These are phyloP conservation scores for Nomada hirtipes DNA, from an alignment of 2,888 invertebrate genomes.

Conservation along the genomic window DNA sequence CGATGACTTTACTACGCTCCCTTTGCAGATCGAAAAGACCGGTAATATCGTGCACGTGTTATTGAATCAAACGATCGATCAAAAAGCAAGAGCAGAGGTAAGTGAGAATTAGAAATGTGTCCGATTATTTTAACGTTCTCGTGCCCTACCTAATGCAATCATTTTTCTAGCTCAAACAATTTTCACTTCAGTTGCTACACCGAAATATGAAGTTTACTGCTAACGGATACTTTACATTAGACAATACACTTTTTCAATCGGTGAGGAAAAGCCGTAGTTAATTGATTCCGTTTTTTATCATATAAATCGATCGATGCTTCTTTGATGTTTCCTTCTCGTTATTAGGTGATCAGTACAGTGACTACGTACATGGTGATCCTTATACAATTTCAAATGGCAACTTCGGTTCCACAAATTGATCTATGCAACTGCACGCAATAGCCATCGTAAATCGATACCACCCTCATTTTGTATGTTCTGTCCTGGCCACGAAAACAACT, in stretches of 20 bases:
- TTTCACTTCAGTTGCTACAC: conserved; percentile 76
- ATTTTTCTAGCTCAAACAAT: conserved; percentile 74
- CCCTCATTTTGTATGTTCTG: background rate
- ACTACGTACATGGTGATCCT: conserved; percentile 73
- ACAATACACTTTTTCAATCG: conserved; percentile 76
- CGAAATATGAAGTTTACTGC: conserved; percentile 75
- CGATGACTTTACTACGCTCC: background rate
- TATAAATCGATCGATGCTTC: background rate
- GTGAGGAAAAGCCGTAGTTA: conserved; percentile 61
- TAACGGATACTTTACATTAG: conserved; percentile 75
- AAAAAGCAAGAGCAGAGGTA: conserved; percentile 57
- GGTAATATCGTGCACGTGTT: conserved; percentile 44
- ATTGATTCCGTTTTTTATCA: background rate
- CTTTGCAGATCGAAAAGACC: conserved; percentile 54
- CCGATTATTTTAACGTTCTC: background rate
- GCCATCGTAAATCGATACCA: background rate
- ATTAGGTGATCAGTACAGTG: conserved; percentile 65
- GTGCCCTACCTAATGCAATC: conserved; percentile 19
- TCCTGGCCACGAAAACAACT: background rate
- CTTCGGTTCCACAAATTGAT: background rate
- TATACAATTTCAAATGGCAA: conserved; percentile 66
- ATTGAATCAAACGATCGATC: conserved; percentile 31
- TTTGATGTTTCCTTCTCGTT: conserved; percentile 26
- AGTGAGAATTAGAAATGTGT: background rate
- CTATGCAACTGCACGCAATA: background rate